Percentiles rank a stretch among this genome's conserved stretches.
Conservation (phyloP, 1,140 invertebrate species). For the Hyphantria cunea region DNA sequence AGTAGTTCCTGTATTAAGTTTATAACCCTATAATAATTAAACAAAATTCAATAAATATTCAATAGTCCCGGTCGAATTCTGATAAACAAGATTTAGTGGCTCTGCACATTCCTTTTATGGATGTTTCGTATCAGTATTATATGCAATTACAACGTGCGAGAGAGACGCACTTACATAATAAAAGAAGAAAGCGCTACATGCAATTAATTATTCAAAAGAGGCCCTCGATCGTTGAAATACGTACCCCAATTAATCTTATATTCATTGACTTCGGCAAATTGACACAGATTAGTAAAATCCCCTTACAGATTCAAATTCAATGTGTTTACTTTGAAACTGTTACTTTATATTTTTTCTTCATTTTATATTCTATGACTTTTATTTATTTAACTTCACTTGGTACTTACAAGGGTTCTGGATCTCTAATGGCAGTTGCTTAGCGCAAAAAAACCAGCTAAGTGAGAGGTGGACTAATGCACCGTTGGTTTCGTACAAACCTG, state of each 20-base stretch:
- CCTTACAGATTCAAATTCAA: slow-evolving; percentile 22
- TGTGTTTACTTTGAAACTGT: slow-evolving; percentile 4
- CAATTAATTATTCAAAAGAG: slow-evolving; percentile 37
- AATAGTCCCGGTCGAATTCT: no score
- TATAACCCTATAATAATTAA: no score
- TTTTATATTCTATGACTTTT: no score
- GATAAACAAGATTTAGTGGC: slow-evolving; percentile 3
- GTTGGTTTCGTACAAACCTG: no score
- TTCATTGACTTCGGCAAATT: slow-evolving; percentile 40
- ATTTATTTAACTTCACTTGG: no score
- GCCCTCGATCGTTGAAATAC: slow-evolving; percentile 35
- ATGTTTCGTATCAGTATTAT: slow-evolving; percentile 12
- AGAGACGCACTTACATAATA: slow-evolving; percentile 9
- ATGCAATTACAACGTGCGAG: slow-evolving; percentile 24
- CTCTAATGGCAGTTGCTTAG: no score
- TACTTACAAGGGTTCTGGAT: no score
- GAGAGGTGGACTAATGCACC: no score
- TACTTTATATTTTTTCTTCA: neutral
- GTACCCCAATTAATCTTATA: slow-evolving; percentile 39
- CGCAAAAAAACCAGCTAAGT: no score
- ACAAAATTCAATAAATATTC: no score
- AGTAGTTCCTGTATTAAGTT: no score
- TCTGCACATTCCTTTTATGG: slow-evolving; percentile 13
- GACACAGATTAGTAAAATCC: slow-evolving; percentile 40
- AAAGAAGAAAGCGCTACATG: slow-evolving; percentile 10